A percentile compares a stretch with the other conserved stretches of the same genome.
These are phyloP conservation scores for Petrolisthes manimaculis DNA, from an alignment of 2,888 invertebrate genomes.

Conservation along the genomic window DNA sequence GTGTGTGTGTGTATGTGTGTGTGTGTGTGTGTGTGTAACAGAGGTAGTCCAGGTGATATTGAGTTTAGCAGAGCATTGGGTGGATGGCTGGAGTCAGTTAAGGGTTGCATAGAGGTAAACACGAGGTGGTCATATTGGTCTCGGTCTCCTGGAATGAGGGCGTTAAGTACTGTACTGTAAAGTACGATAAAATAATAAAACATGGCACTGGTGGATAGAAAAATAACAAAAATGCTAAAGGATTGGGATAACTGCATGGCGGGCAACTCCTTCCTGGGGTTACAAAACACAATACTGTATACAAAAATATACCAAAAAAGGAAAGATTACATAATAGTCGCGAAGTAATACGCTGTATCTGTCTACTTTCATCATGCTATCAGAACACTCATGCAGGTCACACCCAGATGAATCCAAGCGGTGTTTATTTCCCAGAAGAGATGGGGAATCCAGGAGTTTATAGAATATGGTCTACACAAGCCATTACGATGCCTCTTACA, in stretches of 20 bases:
- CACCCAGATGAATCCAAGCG: neutral
- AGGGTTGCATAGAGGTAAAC: constrained; percentile 8
- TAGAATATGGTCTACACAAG: constrained; percentile 31
- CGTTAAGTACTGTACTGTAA: too few relatives aligned
- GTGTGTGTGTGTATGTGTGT: too few relatives aligned
- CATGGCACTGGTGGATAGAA: neutral
- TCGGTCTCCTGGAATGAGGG: neutral
- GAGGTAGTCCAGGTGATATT: constrained; percentile 10
- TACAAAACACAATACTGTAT: too few relatives aligned
- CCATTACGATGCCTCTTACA: neutral
- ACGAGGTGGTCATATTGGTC: neutral
- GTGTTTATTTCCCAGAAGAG: constrained; percentile 4
- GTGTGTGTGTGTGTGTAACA: neutral
- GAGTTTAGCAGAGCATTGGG: neutral
- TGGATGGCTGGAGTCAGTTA: neutral
- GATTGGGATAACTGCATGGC: too few relatives aligned
- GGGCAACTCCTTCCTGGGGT: too few relatives aligned
- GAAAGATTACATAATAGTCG: too few relatives aligned
- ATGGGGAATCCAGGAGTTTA: neutral
- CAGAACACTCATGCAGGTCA: constrained; percentile 25
- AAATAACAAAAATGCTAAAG: neutral
- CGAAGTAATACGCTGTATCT: neutral
- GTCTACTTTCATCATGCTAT: constrained; percentile 6
- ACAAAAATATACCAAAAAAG: too few relatives aligned
- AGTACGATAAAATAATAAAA: neutral